Conservation (phyloP, 1,140 invertebrate genomes). For the Microplitis demolitor region DNA sequence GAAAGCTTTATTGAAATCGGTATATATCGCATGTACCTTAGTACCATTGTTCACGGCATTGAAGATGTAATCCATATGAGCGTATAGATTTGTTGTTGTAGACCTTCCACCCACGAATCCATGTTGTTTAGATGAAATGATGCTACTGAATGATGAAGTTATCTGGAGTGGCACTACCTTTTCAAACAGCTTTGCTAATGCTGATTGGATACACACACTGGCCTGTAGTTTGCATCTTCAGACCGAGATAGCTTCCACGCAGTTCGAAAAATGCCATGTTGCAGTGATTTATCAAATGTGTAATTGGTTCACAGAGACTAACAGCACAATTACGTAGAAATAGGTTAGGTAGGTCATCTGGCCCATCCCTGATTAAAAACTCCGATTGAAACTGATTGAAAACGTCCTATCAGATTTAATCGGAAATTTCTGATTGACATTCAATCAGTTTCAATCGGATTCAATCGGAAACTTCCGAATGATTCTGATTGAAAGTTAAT, state of each 20-base stretch:
- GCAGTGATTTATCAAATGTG: not conserved
- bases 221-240: not conserved
- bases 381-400: too few species aligned
- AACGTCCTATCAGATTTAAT: too few species aligned
- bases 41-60: not conserved
- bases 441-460: too few species aligned
- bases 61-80: not conserved
- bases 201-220: not conserved
- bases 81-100: not conserved
- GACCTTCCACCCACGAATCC: not conserved
- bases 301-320: not conserved
- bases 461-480: too few species aligned
- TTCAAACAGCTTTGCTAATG: not conserved
- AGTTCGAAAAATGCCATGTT: not conserved
- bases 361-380: too few species aligned
- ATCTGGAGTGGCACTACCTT: not conserved
- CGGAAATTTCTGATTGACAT: too few species aligned
- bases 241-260: not conserved
- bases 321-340: not conserved
- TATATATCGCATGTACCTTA: slow-evolving; percentile 16
- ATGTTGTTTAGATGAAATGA: not conserved
- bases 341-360: not conserved
- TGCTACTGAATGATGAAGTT: not conserved
- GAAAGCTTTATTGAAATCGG: slow-evolving; percentile 34
- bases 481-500: too few species aligned